Percentiles rank a stretch among this genome's conserved stretches.
These are phyloP conservation scores for Loriculus beryllinus DNA, from an alignment of 2,797 vertebrate species.

Conservation along the genomic window DNA sequence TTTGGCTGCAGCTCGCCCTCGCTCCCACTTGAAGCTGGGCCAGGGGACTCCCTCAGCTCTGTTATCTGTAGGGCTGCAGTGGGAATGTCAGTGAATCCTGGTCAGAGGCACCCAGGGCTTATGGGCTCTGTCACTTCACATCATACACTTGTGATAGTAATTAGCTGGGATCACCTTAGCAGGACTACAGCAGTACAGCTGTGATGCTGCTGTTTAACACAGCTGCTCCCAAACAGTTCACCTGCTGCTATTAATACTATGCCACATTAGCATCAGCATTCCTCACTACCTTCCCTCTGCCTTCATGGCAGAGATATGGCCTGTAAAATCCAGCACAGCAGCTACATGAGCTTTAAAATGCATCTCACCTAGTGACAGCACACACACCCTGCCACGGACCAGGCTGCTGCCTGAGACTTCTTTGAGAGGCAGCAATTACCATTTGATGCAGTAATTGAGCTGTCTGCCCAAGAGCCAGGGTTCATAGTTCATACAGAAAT, in stretches of 20 bases:
- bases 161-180: neutral
- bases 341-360: neutral
- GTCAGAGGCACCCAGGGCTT: neutral
- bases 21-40: neutral
- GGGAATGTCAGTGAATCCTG: neutral
- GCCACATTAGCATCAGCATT: neutral
- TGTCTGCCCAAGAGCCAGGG: neutral
- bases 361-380: neutral
- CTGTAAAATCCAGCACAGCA: neutral
- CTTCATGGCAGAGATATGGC: neutral
- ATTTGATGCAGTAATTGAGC: neutral
- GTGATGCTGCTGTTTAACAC: neutral
- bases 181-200: neutral
- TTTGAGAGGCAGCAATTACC: neutral
- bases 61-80: neutral
- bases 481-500: neutral
- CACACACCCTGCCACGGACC: neutral
- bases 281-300: neutral
- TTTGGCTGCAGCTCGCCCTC: neutral
- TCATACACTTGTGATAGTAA: neutral
- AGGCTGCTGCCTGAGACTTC: neutral
- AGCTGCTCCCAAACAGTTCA: neutral
- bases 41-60: neutral
- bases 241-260: neutral
- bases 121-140: neutral